Evolutionary conservation across 1,140 invertebrate genomes (phyloP), one percentile per base, ranked within the genome.

Genomic region (Pseudomyrmex gracilis): DNA sequence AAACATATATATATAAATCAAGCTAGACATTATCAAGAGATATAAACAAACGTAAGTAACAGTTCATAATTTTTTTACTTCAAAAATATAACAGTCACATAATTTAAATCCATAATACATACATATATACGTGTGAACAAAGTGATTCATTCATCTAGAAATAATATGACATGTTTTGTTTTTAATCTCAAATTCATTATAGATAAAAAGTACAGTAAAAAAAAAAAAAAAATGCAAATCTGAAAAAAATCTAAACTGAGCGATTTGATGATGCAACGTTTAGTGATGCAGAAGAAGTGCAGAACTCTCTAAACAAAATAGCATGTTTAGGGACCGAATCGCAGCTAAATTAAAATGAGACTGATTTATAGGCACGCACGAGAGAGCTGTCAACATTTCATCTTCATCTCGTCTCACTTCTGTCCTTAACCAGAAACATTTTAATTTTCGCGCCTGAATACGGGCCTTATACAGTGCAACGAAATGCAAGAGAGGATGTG

Each of bases 391-490:
- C 7, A 76, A 74, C 73, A 61, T 78, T 85, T 47, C 55, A 63
- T 64, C 47, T 77, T 34, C 71, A 73, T 80, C 82, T 88, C 85
- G 85, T 89, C 83, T 85, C 82, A 89, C 89, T 85, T 80, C 34
- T 83, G 76, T 87, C 84, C 83, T 82, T 87, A 91, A 91, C 87
- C 90, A 91, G 90, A 86, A 90, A 88, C 90, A 91, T 91, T 91
- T 92, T 90, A 90, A 90, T 91, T 87, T 77, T 83, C 83, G 89
- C 90, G 84, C 70, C 58, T 87, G 85, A 92, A 92, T 90, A 89
- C 91, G 91, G 89, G 90, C 90, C 90, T 90, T 85, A 53, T 77
- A 84, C 67, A 71, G 84, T 87, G 47, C 55, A 57, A 60, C 34
- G 55, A 15, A 15, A 55, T 67, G 45, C 67, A 12, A 49, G 70